A percentile compares a stretch with the other conserved stretches of the same genome.
phyloP scores from a whole-genome alignment of 2,888 invertebrate genomes.

The Drosophila mayaguana region DNA sequence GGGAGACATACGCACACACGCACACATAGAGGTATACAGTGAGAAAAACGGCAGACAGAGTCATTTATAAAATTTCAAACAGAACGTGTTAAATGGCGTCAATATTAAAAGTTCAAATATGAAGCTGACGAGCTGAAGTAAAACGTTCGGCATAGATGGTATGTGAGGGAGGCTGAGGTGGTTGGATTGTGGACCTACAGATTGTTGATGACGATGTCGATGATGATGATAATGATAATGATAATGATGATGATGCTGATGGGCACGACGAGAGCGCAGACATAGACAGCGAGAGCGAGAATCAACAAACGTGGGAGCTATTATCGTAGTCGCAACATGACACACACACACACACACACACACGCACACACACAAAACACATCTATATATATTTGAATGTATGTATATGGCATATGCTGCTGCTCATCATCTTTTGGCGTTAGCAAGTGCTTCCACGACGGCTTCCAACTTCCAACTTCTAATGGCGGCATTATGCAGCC shows the following conservation, averaged over 20 bases:
- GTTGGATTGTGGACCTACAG: not conserved
- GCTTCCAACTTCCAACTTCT: constrained; percentile 69
- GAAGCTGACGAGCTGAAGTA: constrained; percentile 63
- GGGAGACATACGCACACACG: not conserved
- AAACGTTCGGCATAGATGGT: constrained; percentile 1
- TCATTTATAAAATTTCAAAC: constrained; percentile 78
- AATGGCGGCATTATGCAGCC: constrained; percentile 76
- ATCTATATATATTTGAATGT: not conserved
- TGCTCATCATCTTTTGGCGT: constrained; percentile 79
- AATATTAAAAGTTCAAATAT: constrained; percentile 81
- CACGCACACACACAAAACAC: not conserved
- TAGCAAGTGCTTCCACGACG: constrained; percentile 75
- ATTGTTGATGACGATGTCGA: constrained; percentile 31
- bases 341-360: constrained; percentile 28
- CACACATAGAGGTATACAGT: constrained; percentile 41
- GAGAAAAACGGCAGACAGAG: constrained; percentile 71
- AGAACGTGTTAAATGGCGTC: constrained; percentile 79
- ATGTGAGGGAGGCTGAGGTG: not conserved
- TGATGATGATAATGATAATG: constrained; percentile 26
- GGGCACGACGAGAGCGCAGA: constrained; percentile 40
- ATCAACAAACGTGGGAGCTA: constrained; percentile 76
- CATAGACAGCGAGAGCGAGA: constrained; percentile 58
- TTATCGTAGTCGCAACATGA: constrained; percentile 78
- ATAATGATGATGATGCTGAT: constrained; percentile 16
- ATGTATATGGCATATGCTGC: constrained; percentile 23